These are phyloP conservation scores for Amia ocellicauda DNA, from an alignment of 2,113 vertebrate species.

Conservation along the genomic window DNA sequence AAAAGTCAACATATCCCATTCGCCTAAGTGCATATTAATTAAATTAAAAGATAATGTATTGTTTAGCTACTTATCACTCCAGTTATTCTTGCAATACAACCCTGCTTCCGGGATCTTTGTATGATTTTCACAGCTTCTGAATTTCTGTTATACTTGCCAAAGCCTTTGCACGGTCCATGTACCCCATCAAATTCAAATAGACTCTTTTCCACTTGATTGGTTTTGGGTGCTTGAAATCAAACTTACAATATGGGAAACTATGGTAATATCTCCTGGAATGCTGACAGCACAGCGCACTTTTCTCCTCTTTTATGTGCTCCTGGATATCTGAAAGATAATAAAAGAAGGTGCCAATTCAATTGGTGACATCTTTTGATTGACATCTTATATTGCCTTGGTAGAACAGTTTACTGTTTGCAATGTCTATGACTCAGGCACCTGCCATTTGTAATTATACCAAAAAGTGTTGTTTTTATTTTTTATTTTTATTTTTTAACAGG, in stretches of 20 bases:
- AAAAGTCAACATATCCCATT: too few species aligned
- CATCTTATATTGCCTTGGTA: constrained; percentile 5
- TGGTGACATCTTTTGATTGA: constrained; percentile 7
- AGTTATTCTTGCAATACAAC: background rate
- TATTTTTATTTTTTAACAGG: background rate
- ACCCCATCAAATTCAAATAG: constrained; percentile 21
- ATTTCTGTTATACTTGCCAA: background rate
- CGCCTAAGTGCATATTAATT: too few species aligned
- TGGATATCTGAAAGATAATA: constrained; percentile 3
- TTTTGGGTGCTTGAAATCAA: constrained; percentile 1
- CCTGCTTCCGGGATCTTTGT: background rate
- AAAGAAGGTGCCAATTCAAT: background rate
- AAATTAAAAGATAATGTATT: too few species aligned
- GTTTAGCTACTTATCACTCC: background rate
- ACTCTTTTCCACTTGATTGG: constrained; percentile 17
- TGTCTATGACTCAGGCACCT: background rate
- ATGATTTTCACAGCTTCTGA: background rate
- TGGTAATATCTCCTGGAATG: constrained; percentile 10
- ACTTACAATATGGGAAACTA: constrained; percentile 7
- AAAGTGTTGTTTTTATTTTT: background rate
- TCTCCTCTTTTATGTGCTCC: background rate
- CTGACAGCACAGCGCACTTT: background rate
- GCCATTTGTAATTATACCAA: background rate
- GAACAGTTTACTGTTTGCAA: constrained; percentile 7
- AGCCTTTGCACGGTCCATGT: background rate